Evolutionary conservation across 37 sponge, comb jelly and placozoan species (phyloP).

Genomic region (Bolinopsis microptera): DNA sequence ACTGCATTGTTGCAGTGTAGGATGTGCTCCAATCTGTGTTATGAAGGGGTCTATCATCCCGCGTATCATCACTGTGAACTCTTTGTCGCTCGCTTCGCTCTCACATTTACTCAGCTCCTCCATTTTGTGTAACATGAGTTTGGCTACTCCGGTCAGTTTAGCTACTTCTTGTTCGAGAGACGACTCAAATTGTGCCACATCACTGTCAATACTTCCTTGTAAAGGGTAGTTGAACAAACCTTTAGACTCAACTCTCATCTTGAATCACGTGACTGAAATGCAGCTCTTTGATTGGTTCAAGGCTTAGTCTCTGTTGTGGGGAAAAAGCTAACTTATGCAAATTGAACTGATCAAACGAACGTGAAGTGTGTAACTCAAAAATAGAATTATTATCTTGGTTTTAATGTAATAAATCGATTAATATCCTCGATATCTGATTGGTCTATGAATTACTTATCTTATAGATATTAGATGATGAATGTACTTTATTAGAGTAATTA

Average conservation of each 20-base stretch:
- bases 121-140: constrained; percentile 45
- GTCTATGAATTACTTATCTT: not conserved
- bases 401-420: not conserved
- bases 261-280: not conserved
- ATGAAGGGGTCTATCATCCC: constrained; percentile 51
- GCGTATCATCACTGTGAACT: constrained; percentile 18
- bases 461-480: too few species aligned
- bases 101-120: not conserved
- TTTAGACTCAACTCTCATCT: not conserved
- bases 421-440: not conserved
- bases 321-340: too few species aligned
- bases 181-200: constrained; percentile 12
- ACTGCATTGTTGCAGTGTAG: not conserved
- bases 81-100: constrained; percentile 19
- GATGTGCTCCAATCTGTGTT: not conserved
- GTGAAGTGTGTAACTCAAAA: too few species aligned
- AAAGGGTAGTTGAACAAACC: not conserved
- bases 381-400: not conserved
- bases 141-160: constrained; percentile 27
- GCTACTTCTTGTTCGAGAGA: constrained; percentile 8
- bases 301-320: too few species aligned
- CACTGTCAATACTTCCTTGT: not conserved
- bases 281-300: too few species aligned
- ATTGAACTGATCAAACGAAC: too few species aligned
- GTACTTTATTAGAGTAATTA: too few species aligned